These are phyloP conservation scores for Calameuta idolon DNA, from an alignment of 2,888 invertebrate genomes.

Conservation along the genomic window DNA sequence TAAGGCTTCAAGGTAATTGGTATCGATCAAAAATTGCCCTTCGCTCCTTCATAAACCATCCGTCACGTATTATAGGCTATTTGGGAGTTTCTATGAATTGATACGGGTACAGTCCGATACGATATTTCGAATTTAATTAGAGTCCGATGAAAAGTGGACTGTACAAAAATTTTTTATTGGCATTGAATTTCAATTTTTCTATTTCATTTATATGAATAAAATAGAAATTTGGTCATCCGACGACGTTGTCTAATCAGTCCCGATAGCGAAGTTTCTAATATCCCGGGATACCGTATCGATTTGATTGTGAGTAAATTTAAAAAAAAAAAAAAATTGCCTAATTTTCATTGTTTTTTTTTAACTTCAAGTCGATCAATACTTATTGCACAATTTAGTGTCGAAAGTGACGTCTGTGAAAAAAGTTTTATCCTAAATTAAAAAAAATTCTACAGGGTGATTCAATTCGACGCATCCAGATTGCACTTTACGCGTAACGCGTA, in stretches of 20 bases:
- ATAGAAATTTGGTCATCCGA: background rate
- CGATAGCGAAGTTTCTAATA: background rate
- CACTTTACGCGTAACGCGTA: background rate
- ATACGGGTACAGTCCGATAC: background rate
- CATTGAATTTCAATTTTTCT: too few species aligned
- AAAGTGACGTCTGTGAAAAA: background rate
- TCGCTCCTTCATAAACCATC: background rate
- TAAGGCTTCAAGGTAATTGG: background rate
- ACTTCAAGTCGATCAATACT: background rate
- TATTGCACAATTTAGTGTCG: background rate
- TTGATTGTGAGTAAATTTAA: background rate
- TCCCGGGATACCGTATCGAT: background rate
- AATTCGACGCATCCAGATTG: background rate
- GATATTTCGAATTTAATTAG: background rate
- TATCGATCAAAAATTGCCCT: background rate
- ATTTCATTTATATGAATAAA: background rate
- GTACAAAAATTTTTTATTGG: too few species aligned
- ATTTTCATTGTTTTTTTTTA: background rate
- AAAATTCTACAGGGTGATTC: background rate
- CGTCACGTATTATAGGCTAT: background rate
- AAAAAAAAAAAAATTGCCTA: background rate
- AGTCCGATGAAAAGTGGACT: background rate
- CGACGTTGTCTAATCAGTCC: background rate
- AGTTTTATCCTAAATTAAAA: background rate
- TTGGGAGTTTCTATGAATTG: background rate